These are phyloP conservation scores for Diglossa brunneiventris DNA, from an alignment of 2,113 vertebrate species.

Conservation along the genomic window DNA sequence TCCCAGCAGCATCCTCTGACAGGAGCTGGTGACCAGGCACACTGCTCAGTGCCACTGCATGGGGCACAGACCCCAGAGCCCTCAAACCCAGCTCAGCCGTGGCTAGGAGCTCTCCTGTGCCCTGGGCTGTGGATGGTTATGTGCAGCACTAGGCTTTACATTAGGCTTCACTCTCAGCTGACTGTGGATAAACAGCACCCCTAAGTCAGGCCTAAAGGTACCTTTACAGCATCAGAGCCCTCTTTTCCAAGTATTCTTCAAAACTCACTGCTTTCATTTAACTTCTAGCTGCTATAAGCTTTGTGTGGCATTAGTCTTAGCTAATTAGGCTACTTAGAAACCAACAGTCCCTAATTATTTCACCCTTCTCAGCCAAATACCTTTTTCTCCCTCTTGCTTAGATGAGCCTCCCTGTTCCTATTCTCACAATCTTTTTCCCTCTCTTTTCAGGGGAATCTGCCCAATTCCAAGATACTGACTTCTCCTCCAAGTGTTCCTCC, in stretches of 20 bases:
- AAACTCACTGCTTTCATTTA: neutral
- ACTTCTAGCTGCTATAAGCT: neutral
- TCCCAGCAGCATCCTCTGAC: neutral
- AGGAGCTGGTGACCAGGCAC: fast-evolving
- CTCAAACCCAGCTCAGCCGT: fast-evolving
- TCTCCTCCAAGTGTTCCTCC: neutral
- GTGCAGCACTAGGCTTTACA: neutral
- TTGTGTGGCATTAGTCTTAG: neutral
- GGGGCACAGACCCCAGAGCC: neutral
- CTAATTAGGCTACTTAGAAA: neutral
- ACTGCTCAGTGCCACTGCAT: fast-evolving
- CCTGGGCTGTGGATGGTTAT: fast-evolving
- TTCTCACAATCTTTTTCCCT: neutral
- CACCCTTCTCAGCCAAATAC: neutral
- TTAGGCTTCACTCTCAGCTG: neutral
- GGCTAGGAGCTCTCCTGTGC: neutral
- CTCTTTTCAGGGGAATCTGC: neutral
- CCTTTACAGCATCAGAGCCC: fast-evolving
- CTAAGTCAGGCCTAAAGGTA: fast-evolving
- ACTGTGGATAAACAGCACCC: fast-evolving
- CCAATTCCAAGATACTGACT: fast-evolving
- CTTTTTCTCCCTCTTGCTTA: neutral
- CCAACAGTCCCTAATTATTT: neutral
- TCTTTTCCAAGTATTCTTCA: neutral
- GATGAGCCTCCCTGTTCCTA: neutral